Conservation (phyloP, 1,140 invertebrate genomes). For the Leptinotarsa undecemlineata region DNA sequence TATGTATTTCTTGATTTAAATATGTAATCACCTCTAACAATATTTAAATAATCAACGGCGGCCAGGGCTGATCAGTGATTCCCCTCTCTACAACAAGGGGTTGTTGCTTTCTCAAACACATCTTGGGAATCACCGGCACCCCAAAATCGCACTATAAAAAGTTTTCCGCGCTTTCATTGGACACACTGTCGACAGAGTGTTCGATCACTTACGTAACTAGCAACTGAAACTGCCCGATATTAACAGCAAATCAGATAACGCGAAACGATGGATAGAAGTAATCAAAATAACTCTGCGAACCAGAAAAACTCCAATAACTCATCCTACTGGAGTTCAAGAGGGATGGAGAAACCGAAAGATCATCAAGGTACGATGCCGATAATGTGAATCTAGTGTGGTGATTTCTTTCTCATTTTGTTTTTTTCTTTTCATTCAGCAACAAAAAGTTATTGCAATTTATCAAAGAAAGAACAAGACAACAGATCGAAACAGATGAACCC, state of each 20-base stretch:
- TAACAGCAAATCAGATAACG: neutral
- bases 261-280: neutral
- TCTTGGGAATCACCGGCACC: neutral
- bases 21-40: too few species aligned
- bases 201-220: neutral
- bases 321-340: constrained; percentile 17
- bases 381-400: neutral
- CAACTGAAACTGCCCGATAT: neutral
- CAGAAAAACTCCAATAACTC: constrained; percentile 23
- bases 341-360: constrained; percentile 14
- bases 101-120: neutral
- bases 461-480: constrained; percentile 28
- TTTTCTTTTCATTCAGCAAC: constrained; percentile 15
- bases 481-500: constrained; percentile 29
- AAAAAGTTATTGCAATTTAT: constrained; percentile 10
- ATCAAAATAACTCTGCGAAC: constrained; percentile 17
- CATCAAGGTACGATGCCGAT: constrained; percentile 5
- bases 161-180: neutral
- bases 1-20: too few species aligned
- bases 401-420: neutral
- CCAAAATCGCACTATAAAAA: constrained; percentile 5
- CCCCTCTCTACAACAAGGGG: neutral
- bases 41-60: too few species aligned
- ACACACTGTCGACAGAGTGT: too few species aligned
- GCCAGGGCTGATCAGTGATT: neutral